phyloP scores from a whole-genome alignment of 2,888 invertebrate species.

The Metopia argyrocephala region DNA sequence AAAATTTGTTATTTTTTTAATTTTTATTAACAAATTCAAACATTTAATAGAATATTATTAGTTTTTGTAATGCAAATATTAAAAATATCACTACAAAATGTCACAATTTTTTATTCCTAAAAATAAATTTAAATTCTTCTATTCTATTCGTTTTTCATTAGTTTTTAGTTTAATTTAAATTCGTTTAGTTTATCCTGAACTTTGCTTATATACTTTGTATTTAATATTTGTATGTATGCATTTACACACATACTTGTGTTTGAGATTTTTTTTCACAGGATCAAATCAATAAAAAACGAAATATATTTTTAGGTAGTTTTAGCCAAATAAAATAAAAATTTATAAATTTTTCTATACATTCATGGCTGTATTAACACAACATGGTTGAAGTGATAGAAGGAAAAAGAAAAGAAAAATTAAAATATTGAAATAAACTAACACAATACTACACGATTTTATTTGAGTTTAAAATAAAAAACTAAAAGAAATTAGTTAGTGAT shows the following conservation, averaged over 20 bases:
- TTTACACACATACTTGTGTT: not conserved
- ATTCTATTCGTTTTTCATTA: slow-evolving; percentile 2
- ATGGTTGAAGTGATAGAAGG: slow-evolving; percentile 38
- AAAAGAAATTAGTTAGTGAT: slow-evolving; percentile 49
- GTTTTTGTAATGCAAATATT: too few relatives aligned
- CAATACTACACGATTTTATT: slow-evolving; percentile 46
- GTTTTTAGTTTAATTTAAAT: not conserved
- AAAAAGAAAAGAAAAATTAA: not conserved
- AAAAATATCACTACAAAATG: slow-evolving; percentile 16
- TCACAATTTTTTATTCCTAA: slow-evolving; percentile 33
- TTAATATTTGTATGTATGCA: not conserved
- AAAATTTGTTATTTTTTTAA: too few relatives aligned
- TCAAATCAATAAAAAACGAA: slow-evolving; percentile 42
- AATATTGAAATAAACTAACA: slow-evolving; percentile 38
- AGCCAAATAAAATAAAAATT: slow-evolving; percentile 54
- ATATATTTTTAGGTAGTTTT: slow-evolving; percentile 28
- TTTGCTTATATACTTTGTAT: slow-evolving; percentile 32
- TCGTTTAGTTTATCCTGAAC: slow-evolving; percentile 46
- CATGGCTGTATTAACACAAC: slow-evolving; percentile 53
- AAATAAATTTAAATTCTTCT: slow-evolving; percentile 29
- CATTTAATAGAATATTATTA: too few relatives aligned
- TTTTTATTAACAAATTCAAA: too few relatives aligned
- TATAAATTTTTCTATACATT: slow-evolving; percentile 50
- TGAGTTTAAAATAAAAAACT: slow-evolving; percentile 29
- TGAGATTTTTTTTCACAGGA: slow-evolving; percentile 16